These are phyloP conservation scores for Mallotus villosus DNA, from an alignment of 2,797 vertebrate species.

Conservation along the genomic window DNA sequence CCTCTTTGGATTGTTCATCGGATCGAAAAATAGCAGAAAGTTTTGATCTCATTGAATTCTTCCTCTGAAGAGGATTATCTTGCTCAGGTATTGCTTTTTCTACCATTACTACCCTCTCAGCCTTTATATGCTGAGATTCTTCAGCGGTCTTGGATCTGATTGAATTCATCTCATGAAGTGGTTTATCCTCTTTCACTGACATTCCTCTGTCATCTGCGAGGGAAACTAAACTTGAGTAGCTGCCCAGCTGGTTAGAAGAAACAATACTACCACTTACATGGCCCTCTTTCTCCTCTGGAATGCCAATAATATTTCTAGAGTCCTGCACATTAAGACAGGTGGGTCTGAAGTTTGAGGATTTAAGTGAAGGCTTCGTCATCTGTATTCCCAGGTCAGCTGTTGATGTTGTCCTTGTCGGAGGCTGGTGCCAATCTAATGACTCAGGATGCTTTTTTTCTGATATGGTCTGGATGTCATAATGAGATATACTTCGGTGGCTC, in stretches of 20 bases:
- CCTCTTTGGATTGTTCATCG: conserved; percentile 59
- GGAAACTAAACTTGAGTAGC: neutral
- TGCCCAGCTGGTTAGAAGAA: conserved; percentile 28
- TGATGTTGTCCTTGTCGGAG: conserved; percentile 73
- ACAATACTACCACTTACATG: neutral
- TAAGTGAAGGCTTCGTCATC: conserved; percentile 64
- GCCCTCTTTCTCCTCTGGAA: conserved; percentile 85
- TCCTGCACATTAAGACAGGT: conserved; percentile 78
- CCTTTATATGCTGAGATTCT: conserved; percentile 6
- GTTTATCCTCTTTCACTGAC: neutral
- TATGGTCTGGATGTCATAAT: conserved; percentile 51
- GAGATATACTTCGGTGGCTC: conserved; percentile 55
- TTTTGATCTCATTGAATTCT: conserved; percentile 48
- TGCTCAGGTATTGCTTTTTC: neutral
- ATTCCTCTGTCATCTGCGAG: conserved; percentile 18
- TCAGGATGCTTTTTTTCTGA: conserved; percentile 35
- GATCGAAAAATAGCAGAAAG: conserved; percentile 22
- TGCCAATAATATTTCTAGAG: conserved; percentile 78
- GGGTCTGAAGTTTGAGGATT: conserved; percentile 70
- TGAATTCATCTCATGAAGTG: conserved; percentile 13
- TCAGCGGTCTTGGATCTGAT: conserved; percentile 13
- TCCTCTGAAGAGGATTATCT: conserved; percentile 48
- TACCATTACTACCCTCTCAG: neutral
- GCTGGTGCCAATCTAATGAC: conserved; percentile 32
- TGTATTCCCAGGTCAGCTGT: conserved; percentile 68